Percentiles rank a stretch among this genome's conserved stretches.
Evolutionary conservation across 1,140 invertebrate species (phyloP).

Genomic region (Cydia amplana): DNA sequence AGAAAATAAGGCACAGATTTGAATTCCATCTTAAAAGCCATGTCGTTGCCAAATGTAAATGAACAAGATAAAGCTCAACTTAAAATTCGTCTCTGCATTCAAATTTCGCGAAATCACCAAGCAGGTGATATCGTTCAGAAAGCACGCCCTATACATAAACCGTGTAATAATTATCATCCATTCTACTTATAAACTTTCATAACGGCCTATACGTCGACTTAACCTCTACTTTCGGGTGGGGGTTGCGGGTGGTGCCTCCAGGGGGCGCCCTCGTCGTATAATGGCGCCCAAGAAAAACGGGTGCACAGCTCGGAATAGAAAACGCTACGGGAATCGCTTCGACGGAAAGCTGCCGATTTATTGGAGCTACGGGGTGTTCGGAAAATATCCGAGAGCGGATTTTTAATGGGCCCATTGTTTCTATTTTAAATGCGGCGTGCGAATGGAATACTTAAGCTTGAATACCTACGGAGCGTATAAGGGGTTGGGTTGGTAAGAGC

Average conservation of each 20-base stretch:
- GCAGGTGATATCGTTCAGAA: constrained; percentile 66
- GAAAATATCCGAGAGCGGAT: constrained; percentile 77
- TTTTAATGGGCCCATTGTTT: constrained; percentile 78
- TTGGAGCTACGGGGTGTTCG: constrained; percentile 72
- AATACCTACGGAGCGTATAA: constrained; percentile 38
- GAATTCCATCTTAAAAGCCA: neutral
- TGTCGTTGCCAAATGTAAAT: constrained; percentile 10
- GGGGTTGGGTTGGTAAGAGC: neutral
- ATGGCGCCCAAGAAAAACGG: constrained; percentile 78
- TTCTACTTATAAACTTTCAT: constrained; percentile 79
- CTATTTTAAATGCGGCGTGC: constrained; percentile 77
- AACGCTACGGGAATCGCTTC: constrained; percentile 78
- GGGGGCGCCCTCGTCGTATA: constrained; percentile 63
- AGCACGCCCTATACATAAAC: constrained; percentile 71
- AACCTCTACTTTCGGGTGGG: constrained; percentile 73
- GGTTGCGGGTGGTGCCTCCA: constrained; percentile 40
- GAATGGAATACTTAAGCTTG: constrained; percentile 74
- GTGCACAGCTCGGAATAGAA: constrained; percentile 76
- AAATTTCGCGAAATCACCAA: constrained; percentile 52
- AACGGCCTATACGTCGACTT: constrained; percentile 79
- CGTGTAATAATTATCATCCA: constrained; percentile 77
- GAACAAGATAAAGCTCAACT: constrained; percentile 21
- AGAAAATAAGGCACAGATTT: neutral
- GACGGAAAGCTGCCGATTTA: constrained; percentile 78
- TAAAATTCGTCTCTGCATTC: constrained; percentile 35